Evolutionary conservation across 2,113 vertebrate genomes (phyloP).

Genomic region (Odocoileus hemionus): DNA sequence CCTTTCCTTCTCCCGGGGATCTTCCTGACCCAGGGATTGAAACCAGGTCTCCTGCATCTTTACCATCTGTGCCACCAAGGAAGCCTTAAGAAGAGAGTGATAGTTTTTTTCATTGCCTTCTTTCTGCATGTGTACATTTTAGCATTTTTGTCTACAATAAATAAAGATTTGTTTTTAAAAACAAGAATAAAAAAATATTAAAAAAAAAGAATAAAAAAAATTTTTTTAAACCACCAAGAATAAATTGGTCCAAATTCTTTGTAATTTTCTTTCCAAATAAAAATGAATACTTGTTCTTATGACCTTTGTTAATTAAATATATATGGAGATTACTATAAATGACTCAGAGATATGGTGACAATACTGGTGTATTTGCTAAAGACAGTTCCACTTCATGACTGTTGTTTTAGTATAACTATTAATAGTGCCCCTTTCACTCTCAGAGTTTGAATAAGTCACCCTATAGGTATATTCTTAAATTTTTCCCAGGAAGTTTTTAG

Average conservation of each 20-base stretch:
- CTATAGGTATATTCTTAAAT: neutral
- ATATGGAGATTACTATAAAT: neutral
- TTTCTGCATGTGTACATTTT: neutral
- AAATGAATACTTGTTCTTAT: neutral
- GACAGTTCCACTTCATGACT: neutral
- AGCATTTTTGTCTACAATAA: neutral
- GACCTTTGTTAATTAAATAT: neutral
- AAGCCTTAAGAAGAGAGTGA: neutral
- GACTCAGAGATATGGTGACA: neutral
- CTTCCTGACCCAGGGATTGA: neutral
- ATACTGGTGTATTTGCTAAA: neutral
- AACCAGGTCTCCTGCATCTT: neutral
- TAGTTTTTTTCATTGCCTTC: neutral
- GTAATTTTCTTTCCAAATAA: neutral
- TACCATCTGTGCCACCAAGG: neutral
- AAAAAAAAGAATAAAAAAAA: too few relatives aligned
- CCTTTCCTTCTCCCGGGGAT: neutral
- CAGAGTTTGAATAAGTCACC: neutral
- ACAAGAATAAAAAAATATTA: neutral
- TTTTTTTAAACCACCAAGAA: neutral
- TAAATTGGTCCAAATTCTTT: neutral
- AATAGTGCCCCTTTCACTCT: neutral
- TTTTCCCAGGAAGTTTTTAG: neutral
- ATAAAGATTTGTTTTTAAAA: slow-evolving; percentile 2
- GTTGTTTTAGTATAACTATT: neutral